A percentile compares a stretch with the other conserved stretches of the same genome.
Conservation (phyloP, 2,113 vertebrate genomes). For the Chaenocephalus aceratus region DNA sequence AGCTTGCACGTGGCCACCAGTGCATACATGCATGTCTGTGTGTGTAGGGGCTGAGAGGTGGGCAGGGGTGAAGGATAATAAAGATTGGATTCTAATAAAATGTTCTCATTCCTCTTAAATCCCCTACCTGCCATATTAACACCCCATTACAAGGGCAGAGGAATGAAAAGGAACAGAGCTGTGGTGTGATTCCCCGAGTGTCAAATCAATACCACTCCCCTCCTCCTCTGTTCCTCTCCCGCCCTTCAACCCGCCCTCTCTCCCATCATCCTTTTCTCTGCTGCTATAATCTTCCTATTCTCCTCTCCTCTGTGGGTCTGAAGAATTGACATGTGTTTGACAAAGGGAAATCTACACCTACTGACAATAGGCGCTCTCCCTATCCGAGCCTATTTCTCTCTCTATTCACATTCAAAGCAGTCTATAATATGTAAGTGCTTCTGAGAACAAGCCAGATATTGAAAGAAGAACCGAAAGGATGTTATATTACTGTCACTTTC, state of each 20-base stretch:
- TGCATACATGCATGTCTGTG: conserved; percentile 32
- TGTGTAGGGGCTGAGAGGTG: conserved; percentile 35
- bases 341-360: conserved; percentile 80
- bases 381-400: conserved; percentile 38
- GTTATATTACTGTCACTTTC: conserved; percentile 56
- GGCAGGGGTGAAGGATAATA: conserved; percentile 72
- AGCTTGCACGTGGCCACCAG: conserved; percentile 27
- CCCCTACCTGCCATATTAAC: conserved; percentile 78
- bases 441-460: conserved; percentile 62
- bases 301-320: conserved; percentile 69
- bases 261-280: conserved; percentile 57
- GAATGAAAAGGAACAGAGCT: conserved; percentile 83
- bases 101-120: conserved; percentile 73
- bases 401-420: conserved; percentile 81
- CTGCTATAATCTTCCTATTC: conserved; percentile 78
- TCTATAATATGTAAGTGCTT: conserved; percentile 68
- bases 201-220: conserved; percentile 80
- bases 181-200: conserved; percentile 76
- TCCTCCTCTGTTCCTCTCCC: conserved; percentile 52
- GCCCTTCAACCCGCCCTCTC: conserved; percentile 46
- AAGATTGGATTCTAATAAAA: conserved; percentile 84
- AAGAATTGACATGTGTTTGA: conserved; percentile 79
- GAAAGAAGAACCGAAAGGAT: conserved; percentile 67
- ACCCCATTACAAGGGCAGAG: conserved; percentile 81
- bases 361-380: conserved; percentile 68